phyloP scores from a whole-genome alignment of 2,888 invertebrate genomes.

The Ferdinandea cuprea region DNA sequence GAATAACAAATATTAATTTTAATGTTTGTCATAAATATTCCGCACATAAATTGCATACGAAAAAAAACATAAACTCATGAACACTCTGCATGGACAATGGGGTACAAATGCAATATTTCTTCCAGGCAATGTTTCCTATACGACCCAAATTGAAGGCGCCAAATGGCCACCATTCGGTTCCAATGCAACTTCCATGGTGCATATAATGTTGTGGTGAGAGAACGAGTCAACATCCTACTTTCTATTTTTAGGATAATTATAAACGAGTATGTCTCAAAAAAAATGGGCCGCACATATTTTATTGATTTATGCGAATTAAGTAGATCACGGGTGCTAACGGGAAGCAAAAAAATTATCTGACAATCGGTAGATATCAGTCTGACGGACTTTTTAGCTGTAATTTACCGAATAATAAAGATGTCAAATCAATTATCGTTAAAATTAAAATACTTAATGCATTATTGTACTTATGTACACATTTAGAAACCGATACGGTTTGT shows the following conservation, averaged over 20 bases:
- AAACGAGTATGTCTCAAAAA: neutral
- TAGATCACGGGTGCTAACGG: slow-evolving; percentile 2
- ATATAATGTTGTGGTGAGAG: slow-evolving; percentile 1
- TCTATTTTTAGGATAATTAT: slow-evolving; percentile 30
- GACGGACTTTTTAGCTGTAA: slow-evolving; percentile 12
- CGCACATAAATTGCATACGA: neutral
- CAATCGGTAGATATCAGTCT: slow-evolving; percentile 14
- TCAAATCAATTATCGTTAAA: slow-evolving; percentile 37
- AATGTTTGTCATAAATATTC: neutral
- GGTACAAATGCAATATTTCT: neutral
- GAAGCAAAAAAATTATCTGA: neutral
- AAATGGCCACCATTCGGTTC: slow-evolving; percentile 2
- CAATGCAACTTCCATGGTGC: slow-evolving; percentile 6
- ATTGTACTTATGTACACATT: neutral
- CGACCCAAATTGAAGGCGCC: slow-evolving; percentile 14
- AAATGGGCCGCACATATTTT: slow-evolving; percentile 23
- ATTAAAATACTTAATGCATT: slow-evolving; percentile 5
- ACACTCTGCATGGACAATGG: too few species aligned
- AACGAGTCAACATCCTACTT: slow-evolving; percentile 9
- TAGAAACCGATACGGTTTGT: slow-evolving; percentile 6
- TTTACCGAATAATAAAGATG: slow-evolving; percentile 17
- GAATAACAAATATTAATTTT: slow-evolving; percentile 14
- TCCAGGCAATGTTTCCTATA: neutral
- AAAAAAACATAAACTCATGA: too few species aligned
- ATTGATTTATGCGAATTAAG: slow-evolving; percentile 40